phyloP scores from a whole-genome alignment of 2,797 vertebrate genomes.

The Gallirallus australis region DNA sequence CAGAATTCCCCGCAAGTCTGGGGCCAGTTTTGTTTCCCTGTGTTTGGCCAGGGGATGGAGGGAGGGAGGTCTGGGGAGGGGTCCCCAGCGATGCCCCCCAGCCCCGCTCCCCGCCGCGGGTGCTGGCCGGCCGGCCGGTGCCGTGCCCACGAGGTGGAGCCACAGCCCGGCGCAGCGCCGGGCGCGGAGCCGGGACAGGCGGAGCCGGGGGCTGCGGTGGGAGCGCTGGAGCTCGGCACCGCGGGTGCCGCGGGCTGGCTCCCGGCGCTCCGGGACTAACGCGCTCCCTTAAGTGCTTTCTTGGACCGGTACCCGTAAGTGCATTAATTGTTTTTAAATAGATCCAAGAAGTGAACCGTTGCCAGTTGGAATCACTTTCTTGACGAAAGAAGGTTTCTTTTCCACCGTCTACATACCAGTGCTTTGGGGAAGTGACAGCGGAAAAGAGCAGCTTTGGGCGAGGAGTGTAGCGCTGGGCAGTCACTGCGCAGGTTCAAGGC shows the following conservation, averaged over 20 bases:
- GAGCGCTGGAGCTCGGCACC: neutral
- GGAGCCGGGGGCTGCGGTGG: rapidly evolving
- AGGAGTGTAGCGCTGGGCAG: neutral
- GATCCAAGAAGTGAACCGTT: neutral
- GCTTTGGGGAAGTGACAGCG: neutral
- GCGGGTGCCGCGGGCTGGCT: rapidly evolving
- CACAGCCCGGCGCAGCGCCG: neutral
- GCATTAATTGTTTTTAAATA: slow-evolving; percentile 7
- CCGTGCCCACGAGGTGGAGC: neutral
- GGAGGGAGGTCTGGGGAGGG: rapidly evolving
- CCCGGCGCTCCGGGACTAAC: neutral
- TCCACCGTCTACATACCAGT: neutral
- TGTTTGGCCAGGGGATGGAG: rapidly evolving
- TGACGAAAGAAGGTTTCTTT: neutral
- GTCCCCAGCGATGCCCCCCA: no score
- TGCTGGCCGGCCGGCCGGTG: neutral
- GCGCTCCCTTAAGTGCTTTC: neutral
- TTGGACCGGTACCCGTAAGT: neutral
- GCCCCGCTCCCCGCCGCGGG: no score
- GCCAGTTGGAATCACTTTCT: neutral
- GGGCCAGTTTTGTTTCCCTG: rapidly evolving
- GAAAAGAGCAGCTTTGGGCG: neutral
- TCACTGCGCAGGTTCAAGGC: rapidly evolving
- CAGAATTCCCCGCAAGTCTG: neutral
- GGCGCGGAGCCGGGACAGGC: neutral